Evolutionary conservation across 2,888 invertebrate genomes (phyloP), one percentile per base, ranked within the genome.

Genomic region (Oeneis ivallda): DNA sequence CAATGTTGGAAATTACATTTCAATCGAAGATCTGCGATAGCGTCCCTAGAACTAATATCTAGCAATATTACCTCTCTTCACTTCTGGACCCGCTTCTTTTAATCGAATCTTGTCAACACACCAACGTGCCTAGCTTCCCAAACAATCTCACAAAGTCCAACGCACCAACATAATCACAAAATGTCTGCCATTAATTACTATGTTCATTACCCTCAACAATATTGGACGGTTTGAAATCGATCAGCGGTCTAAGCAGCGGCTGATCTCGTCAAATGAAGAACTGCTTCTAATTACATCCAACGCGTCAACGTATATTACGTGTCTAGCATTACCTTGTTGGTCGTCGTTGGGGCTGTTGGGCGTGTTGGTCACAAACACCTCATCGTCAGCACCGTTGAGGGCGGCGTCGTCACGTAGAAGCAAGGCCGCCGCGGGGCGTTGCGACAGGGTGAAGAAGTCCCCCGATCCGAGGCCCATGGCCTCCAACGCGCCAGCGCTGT

Each of bases 381-480:
- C 92, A 78, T 92, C 92, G 75, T 88, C 90, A 71, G 76, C 79
- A 66, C 88, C 91, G 81, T 89, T 87, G 78, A 86, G 86, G 71
- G 85, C 84, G 65, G 84, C 78, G 80, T 91, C 87, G 78, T 88
- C 87, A 70, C 86, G 84, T 80, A 90, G 81, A 79, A 91, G 80
- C 75, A 90, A 81, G 72, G 91, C 91, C 73, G 92, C 91, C 76
- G 87, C 90, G 68, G 91, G 91, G 37, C 91, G 88, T 85, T 90
- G 90, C 78, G 90, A 91, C 79, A 92, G 81, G 75, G 92, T 92
- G 85, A 92, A 92, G 86, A 92, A 92, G 82, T 92, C 92, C 67
- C 92, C 92, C 66, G 91, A 90, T 61, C 92, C 92, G 66, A 86
- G 87, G 76, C 89, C 90, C 79, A 90, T 80, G 70, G 89, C 89